These are phyloP conservation scores for Triplophysa bombifrons DNA, from an alignment of 2,797 vertebrate species.

Conservation along the genomic window DNA sequence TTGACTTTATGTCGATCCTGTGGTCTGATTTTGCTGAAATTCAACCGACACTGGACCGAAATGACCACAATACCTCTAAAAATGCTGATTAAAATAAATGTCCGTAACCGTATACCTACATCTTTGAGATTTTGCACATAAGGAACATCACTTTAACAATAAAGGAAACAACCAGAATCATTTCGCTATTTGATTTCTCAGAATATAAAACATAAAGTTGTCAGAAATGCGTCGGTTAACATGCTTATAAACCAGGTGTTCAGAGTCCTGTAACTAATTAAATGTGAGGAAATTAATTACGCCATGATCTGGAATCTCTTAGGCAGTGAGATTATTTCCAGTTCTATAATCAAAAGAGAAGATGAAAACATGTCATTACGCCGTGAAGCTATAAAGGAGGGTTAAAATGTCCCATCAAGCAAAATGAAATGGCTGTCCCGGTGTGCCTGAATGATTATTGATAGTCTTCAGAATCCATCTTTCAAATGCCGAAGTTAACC, in stretches of 20 bases:
- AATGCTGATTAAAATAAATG: too few species aligned
- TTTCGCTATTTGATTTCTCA: slow-evolving; percentile 4
- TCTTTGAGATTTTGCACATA: neutral
- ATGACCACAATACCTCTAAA: too few species aligned
- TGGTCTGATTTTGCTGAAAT: too few species aligned
- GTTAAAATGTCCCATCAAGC: slow-evolving; percentile 6
- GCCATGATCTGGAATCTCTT: slow-evolving; percentile 29
- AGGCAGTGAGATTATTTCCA: slow-evolving; percentile 38
- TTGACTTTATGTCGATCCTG: too few species aligned
- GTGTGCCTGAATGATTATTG: slow-evolving; percentile 14
- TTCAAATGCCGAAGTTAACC: slow-evolving; percentile 23
- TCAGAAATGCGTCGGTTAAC: slow-evolving; percentile 16
- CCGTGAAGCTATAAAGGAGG: slow-evolving; percentile 19
- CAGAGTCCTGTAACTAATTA: slow-evolving; percentile 28
- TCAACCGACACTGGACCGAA: too few species aligned
- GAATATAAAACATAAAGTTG: neutral
- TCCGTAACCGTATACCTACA: neutral
- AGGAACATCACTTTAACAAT: neutral
- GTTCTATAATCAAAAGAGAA: slow-evolving; percentile 37
- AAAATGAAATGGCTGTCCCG: slow-evolving; percentile 30
- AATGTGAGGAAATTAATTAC: slow-evolving; percentile 38
- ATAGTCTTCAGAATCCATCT: slow-evolving; percentile 17
- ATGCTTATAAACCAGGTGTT: slow-evolving; percentile 37
- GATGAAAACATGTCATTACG: slow-evolving; percentile 33
- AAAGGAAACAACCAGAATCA: neutral